These are phyloP conservation scores for Mythimna loreyi DNA, from an alignment of 2,888 invertebrate genomes.

Conservation along the genomic window DNA sequence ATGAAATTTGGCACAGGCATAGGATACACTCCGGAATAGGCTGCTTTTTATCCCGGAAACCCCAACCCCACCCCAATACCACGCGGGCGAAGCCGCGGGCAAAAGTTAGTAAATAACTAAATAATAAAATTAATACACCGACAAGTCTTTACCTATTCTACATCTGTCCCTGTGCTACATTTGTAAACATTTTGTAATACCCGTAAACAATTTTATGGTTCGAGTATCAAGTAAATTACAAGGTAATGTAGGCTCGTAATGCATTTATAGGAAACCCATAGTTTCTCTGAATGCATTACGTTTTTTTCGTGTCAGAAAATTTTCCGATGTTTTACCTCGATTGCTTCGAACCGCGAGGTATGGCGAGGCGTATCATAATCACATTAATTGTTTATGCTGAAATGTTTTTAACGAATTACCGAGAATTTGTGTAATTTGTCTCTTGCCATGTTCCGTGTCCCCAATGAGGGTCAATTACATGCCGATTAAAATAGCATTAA, in stretches of 20 bases:
- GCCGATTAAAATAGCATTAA: constrained; percentile 75
- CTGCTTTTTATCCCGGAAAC: no score
- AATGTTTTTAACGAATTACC: constrained; percentile 66
- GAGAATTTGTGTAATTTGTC: constrained; percentile 67
- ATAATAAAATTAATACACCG: no score
- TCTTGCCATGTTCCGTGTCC: constrained; percentile 63
- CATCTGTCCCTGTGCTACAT: constrained; percentile 1
- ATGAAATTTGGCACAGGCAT: no score
- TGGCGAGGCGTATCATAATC: constrained; percentile 51
- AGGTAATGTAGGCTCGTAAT: constrained; percentile 41
- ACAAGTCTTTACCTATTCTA: no score
- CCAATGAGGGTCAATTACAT: constrained; percentile 71
- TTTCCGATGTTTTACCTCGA: constrained; percentile 52
- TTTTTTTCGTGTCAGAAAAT: constrained; percentile 55
- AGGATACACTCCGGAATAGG: no score
- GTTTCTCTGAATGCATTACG: constrained; percentile 58
- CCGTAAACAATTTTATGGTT: constrained; percentile 46
- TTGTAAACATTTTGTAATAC: constrained; percentile 28
- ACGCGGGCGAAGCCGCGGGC: no score
- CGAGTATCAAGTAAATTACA: constrained; percentile 48
- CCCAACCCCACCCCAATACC: no score
- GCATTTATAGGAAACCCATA: constrained; percentile 55
- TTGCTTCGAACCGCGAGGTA: constrained; percentile 37
- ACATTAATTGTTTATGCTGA: constrained; percentile 60
- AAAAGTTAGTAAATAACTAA: no score